Conservation (phyloP, 2,888 invertebrate species). For the Drosophila paramelanica region DNA sequence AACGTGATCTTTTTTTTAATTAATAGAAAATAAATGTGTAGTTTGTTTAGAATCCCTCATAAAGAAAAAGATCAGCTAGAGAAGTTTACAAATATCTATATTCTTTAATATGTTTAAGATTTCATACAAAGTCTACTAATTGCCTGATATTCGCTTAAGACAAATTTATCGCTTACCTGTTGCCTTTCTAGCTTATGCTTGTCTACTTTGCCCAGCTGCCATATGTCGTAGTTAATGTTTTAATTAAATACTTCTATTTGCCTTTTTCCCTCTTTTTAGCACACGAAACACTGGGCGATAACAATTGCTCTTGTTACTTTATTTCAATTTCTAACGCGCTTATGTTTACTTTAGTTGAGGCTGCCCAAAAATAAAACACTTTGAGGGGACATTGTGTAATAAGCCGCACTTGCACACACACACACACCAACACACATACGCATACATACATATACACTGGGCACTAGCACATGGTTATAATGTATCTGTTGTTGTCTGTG, state of each 20-base stretch:
- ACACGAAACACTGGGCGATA: constrained; percentile 58
- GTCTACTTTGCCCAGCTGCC: not conserved
- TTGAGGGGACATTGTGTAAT: constrained; percentile 58
- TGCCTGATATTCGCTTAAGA: too few species aligned
- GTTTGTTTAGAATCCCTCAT: too few species aligned
- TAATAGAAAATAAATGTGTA: too few species aligned
- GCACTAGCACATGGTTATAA: constrained; percentile 38
- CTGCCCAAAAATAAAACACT: constrained; percentile 24
- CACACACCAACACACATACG: constrained; percentile 13
- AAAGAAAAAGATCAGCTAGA: too few species aligned
- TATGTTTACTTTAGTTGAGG: constrained; percentile 48
- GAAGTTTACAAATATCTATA: too few species aligned
- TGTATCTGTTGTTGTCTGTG: constrained; percentile 45
- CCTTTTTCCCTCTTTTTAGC: constrained; percentile 8
- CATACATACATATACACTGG: constrained; percentile 4
- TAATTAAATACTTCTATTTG: constrained; percentile 31
- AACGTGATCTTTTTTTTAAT: too few species aligned
- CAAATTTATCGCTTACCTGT: constrained; percentile 40
- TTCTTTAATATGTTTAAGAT: too few species aligned
- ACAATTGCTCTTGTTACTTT: constrained; percentile 49
- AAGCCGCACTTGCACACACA: constrained; percentile 57
- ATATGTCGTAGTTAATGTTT: constrained; percentile 46
- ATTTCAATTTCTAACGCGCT: constrained; percentile 67
- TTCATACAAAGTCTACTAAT: not conserved
- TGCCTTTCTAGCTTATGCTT: constrained; percentile 11